Evolutionary conservation across 2,113 vertebrate genomes (phyloP), one percentile per base, ranked within the genome.

Genomic region (Gavialis gangeticus): DNA sequence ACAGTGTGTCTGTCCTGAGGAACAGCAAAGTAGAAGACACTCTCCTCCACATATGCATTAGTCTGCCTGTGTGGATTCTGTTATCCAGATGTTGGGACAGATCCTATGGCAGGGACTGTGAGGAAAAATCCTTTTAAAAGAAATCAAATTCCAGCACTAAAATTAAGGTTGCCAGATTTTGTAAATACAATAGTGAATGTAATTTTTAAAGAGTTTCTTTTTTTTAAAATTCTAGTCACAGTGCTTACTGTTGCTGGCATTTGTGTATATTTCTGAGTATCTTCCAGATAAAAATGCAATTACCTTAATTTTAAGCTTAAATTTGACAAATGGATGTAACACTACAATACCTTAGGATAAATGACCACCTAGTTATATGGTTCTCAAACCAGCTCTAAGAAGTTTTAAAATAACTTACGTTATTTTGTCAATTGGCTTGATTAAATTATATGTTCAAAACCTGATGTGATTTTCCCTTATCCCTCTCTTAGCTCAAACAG

Each of bases 11-110:
- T 90, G 76, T 97, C 96, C 96, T 95, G 94, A 97, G 95, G 96
- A 95, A 84, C 92, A 96, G 97, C 90, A 95, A 94, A 95, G 96
- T 96, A 97, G 91, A 97, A 95, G 95, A 97, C 97, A 82, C 97
- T 92, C 97, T 95, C 95, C 84, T 94, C 91, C 97, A 96, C 97
- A 94, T 98, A 96, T 98, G 98, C 95, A 60, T 96, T 96, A 63
- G 15, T 87, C 94, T 91, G 82, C 82, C 96, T 94, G 94, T 89
- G 80, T 94, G 64, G 78, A 97, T 96, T 98, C 98, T 98, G 98
- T 96, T 94, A 75, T 96, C 98, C 98, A 98, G 98, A 98, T 98
- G 98, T 97, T 95, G 90, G 95, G 84, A 63, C 93, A 90, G 91
- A 92, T 97, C 95, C 96, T 96, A 25, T 90, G 91, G 96, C 90